A percentile compares a stretch with the other conserved stretches of the same genome.
phyloP scores from a whole-genome alignment of 1,140 invertebrate genomes.

The Cydia amplana region DNA sequence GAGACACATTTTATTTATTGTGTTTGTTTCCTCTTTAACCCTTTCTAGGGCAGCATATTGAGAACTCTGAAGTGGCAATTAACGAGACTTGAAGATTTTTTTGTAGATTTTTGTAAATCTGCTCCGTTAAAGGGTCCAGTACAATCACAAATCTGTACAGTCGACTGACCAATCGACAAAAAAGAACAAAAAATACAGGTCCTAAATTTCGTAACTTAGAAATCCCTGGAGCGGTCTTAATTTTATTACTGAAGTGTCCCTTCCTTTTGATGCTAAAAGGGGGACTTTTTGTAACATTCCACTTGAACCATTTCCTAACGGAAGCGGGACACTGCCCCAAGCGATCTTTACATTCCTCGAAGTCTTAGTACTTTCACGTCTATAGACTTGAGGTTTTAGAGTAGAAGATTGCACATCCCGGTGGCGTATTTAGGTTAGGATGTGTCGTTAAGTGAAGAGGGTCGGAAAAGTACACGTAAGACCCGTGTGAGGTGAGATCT shows the following conservation, averaged over 20 bases:
- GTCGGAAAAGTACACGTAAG: not conserved
- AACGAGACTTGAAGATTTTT: no score
- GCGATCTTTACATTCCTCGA: constrained; percentile 11
- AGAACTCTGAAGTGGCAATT: no score
- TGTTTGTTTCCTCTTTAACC: no score
- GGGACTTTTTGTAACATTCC: not conserved
- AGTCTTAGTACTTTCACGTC: constrained; percentile 11
- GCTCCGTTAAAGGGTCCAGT: no score
- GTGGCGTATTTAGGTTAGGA: constrained; percentile 28
- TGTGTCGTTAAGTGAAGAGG: not conserved
- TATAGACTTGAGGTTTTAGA: constrained; percentile 5
- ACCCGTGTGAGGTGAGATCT: not conserved
- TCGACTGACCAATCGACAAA: no score
- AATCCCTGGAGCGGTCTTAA: constrained; percentile 1
- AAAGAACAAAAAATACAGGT: not conserved
- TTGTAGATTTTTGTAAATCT: no score
- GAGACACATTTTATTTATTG: no score
- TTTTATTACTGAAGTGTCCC: constrained; percentile 25
- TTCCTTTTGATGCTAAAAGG: constrained; percentile 5
- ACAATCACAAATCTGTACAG: no score
- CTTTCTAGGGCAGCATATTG: no score
- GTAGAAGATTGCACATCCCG: not conserved
- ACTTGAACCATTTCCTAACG: constrained; percentile 30
- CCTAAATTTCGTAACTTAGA: not conserved
- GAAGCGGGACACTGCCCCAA: constrained; percentile 17